phyloP scores from a whole-genome alignment of 2,113 vertebrate genomes.

The Chionis minor region DNA sequence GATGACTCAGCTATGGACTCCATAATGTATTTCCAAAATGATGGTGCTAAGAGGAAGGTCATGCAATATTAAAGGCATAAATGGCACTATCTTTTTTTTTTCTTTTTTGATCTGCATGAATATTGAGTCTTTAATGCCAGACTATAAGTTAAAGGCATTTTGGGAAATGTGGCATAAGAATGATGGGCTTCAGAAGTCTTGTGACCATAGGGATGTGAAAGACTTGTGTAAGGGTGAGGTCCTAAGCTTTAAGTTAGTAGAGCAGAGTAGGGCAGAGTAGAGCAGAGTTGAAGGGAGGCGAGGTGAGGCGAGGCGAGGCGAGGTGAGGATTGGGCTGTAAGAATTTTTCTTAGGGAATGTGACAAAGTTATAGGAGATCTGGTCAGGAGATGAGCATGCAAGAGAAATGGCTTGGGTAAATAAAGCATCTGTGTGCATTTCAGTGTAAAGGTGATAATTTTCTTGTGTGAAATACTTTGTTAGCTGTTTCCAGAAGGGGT shows the following conservation, averaged over 20 bases:
- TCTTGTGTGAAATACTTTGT: neutral
- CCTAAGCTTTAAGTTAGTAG: neutral
- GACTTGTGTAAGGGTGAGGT: fast-evolving
- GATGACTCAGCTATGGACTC: neutral
- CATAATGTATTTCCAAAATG: neutral
- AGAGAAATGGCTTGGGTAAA: neutral
- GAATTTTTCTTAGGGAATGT: neutral
- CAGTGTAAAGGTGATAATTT: neutral
- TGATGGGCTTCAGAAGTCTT: neutral
- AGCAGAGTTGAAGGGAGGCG: neutral
- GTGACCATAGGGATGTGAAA: neutral
- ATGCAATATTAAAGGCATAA: neutral
- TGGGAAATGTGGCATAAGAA: neutral
- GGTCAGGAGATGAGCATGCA: neutral
- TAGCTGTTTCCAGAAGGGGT: neutral
- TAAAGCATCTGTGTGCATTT: neutral
- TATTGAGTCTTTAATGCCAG: neutral
- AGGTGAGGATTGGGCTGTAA: neutral
- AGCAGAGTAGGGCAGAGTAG: too few species aligned
- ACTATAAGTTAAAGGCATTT: neutral
- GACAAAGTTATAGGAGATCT: neutral
- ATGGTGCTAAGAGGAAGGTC: neutral
- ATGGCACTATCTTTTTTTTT: neutral
- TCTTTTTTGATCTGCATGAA: neutral
- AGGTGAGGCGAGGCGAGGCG: neutral